Evolutionary conservation across 2,113 vertebrate species (phyloP), one percentile per base, ranked within the genome.

Genomic region (Carassius carassius): DNA sequence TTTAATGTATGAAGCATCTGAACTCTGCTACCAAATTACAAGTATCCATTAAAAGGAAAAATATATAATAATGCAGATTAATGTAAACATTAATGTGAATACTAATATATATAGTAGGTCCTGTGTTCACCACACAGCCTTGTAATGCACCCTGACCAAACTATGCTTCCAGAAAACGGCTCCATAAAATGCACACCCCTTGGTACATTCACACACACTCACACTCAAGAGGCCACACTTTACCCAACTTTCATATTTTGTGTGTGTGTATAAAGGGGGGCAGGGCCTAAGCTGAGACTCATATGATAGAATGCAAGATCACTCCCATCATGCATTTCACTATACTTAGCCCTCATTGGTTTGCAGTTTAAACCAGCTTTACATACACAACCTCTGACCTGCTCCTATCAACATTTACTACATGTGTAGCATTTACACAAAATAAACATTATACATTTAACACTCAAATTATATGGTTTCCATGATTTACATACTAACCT

Each of bases 231-330:
- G 44, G 62, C 63, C 19, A 77, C 25, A 37, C n/a, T 14, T 69
- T 54, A 70, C 7, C 75, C 3, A 44, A 32, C 29, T 60, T 47
- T 60, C 73, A 58, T 75, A 81, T 80, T 58, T 49, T 74, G 67
- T 83, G 60, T 29, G 35, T 78, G 73, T 63, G 56, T 85, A 67
- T 8, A 25, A 70, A 37, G 41, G 41, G 3, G 41, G 41, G 67
- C 79, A 67, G 90, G 84, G 82, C 90, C 85, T 83, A 88, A 83
- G 84, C 86, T 87, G 74, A 92, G 89, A 85, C 90, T 88, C 88
- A 54, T 83, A 88, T 85, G 86, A 81, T 89, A 88, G 87, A 94
- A 92, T 89, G 90, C 86, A 87, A 81, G 86, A 84, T 78, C 86
- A 85, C 85, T 89, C 89, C 88, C 86, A 88, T 85, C 32, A 58